phyloP scores from a whole-genome alignment of 2,888 invertebrate species.

The Philhelius pedissequus region DNA sequence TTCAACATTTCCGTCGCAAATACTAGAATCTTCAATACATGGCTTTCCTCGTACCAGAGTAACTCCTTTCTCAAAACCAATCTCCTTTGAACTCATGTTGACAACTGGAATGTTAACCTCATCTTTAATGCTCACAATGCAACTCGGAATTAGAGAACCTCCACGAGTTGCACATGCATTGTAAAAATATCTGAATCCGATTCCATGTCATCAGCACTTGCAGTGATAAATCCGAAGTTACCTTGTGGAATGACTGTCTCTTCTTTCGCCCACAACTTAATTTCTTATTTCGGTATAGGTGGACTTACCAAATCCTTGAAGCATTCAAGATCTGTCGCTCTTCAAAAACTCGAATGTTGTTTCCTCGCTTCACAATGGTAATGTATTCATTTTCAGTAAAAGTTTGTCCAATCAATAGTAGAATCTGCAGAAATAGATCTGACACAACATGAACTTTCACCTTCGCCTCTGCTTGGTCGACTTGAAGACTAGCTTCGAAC shows the following conservation, averaged over 20 bases:
- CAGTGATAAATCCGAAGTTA: no score
- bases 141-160: constrained; percentile 22
- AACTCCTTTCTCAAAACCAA: no score
- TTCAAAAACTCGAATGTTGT: constrained; percentile 44
- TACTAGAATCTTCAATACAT: constrained; percentile 32
- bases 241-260: no score
- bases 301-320: constrained; percentile 31
- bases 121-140: no score
- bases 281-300: no score
- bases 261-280: no score
- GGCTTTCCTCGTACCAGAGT: constrained; percentile 22
- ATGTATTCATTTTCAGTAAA: constrained; percentile 46
- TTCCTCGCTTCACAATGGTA: constrained; percentile 41
- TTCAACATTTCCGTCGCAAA: constrained; percentile 1
- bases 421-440: no score
- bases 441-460: constrained; percentile 30
- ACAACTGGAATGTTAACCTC: no score
- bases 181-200: constrained; percentile 7
- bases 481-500: constrained; percentile 20
- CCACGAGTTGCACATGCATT: constrained; percentile 30
- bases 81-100: no score
- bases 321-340: constrained; percentile 28
- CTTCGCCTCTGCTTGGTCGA: constrained; percentile 33
- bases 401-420: no score
- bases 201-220: no score